Evolutionary conservation across 2,888 invertebrate species (phyloP).

Genomic region (Calephelis perditalis): DNA sequence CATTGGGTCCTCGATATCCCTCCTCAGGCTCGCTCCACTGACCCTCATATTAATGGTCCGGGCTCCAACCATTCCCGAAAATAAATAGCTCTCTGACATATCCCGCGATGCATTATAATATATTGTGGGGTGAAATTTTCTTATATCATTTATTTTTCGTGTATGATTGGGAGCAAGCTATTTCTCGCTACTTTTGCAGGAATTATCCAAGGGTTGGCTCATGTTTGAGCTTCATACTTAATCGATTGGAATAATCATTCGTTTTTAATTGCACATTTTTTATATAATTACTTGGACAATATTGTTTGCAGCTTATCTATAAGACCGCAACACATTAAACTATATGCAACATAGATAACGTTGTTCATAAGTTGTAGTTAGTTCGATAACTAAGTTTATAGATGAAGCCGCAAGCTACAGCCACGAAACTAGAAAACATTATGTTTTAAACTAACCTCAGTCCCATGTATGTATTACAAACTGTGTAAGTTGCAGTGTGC

Average conservation of each 20-base stretch:
- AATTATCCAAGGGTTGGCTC: too few relatives aligned
- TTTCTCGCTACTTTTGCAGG: background rate
- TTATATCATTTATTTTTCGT: slow-evolving; percentile 15
- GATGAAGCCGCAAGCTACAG: slow-evolving; percentile 33
- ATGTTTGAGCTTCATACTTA: too few relatives aligned
- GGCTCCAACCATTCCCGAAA: slow-evolving; percentile 53
- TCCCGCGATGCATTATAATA: slow-evolving; percentile 68
- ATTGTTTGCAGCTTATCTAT: slow-evolving; percentile 26
- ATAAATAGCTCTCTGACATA: slow-evolving; percentile 67
- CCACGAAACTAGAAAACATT: slow-evolving; percentile 30
- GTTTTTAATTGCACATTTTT: too few relatives aligned
- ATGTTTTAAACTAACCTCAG: slow-evolving; percentile 30
- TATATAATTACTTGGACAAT: too few relatives aligned
- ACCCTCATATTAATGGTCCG: slow-evolving; percentile 65
- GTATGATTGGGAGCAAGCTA: background rate
- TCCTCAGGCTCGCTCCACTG: slow-evolving; percentile 55
- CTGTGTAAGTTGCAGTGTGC: slow-evolving; percentile 11
- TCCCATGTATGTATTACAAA: slow-evolving; percentile 20
- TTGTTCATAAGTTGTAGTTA: slow-evolving; percentile 37
- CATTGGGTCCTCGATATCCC: slow-evolving; percentile 50
- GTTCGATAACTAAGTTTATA: slow-evolving; percentile 36
- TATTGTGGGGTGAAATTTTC: slow-evolving; percentile 41
- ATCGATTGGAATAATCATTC: too few relatives aligned
- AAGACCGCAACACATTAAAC: slow-evolving; percentile 26
- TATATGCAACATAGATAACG: slow-evolving; percentile 39